Evolutionary conservation across 2,888 invertebrate genomes (phyloP).

Genomic region (Heliconius erato): DNA sequence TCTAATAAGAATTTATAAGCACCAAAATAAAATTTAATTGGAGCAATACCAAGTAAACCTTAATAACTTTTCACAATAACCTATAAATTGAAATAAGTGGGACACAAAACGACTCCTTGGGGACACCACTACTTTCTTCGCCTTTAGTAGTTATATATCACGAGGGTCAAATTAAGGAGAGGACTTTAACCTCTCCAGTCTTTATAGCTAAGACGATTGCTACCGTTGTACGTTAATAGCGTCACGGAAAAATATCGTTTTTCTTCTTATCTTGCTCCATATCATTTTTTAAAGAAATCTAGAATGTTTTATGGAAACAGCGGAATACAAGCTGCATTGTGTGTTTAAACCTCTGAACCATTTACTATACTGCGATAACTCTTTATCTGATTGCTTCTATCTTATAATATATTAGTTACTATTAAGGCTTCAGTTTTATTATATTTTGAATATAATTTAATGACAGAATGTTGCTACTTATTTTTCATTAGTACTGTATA

Average conservation of each 20-base stretch:
- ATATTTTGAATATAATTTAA: not conserved
- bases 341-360: too few relatives aligned
- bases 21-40: not conserved
- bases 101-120: slow-evolving; percentile 11
- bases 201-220: slow-evolving; percentile 13
- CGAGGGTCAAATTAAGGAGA: slow-evolving; percentile 20
- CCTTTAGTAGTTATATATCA: slow-evolving; percentile 25
- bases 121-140: slow-evolving; percentile 9
- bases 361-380: too few relatives aligned
- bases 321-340: too few relatives aligned
- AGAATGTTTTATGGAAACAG: too few relatives aligned
- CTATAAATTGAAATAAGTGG: slow-evolving; percentile 21
- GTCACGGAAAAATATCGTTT: not conserved
- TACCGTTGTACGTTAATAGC: slow-evolving; percentile 5
- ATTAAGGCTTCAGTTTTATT: too few relatives aligned
- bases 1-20: not conserved
- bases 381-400: not conserved
- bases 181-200: slow-evolving; percentile 20
- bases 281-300: not conserved
- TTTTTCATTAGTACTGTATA: not conserved
- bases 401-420: too few relatives aligned
- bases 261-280: not conserved
- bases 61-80: slow-evolving; percentile 17
- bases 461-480: not conserved
- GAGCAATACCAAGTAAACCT: not conserved